These are phyloP conservation scores for Hydrolagus colliei DNA, from an alignment of 2,797 vertebrate genomes.

Conservation along the genomic window DNA sequence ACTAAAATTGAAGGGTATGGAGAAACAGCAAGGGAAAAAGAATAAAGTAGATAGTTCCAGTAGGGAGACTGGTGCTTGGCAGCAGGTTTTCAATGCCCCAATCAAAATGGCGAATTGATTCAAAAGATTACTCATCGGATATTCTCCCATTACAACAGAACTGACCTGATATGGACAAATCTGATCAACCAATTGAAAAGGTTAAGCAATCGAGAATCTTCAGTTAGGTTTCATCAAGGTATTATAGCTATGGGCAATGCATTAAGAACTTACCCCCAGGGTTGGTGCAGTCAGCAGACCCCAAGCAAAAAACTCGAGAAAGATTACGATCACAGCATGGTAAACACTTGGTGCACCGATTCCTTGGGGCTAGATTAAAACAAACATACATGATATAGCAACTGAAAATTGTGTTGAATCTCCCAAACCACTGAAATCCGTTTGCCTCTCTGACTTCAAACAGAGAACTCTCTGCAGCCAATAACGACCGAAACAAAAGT, in stretches of 20 bases:
- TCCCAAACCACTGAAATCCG: background rate
- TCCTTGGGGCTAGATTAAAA: constrained; percentile 61
- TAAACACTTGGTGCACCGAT: constrained; percentile 77
- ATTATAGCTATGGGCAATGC: background rate
- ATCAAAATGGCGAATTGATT: background rate
- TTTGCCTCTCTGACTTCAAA: no score
- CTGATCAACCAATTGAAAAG: background rate
- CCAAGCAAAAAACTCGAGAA: constrained; percentile 96
- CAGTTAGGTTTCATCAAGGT: background rate
- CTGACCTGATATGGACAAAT: background rate
- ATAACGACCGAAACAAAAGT: no score
- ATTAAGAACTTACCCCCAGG: constrained; percentile 67
- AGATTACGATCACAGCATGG: constrained; percentile 93
- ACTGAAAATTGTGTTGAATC: background rate
- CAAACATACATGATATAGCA: background rate
- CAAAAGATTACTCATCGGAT: background rate
- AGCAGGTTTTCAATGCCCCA: no score
- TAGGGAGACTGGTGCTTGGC: no score
- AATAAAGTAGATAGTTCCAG: no score
- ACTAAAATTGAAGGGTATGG: no score
- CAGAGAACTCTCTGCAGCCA: no score
- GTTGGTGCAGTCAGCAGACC: constrained; percentile 88
- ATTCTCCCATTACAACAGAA: background rate
- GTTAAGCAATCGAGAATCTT: background rate
- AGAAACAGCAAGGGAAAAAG: no score